These are phyloP conservation scores for Laticauda colubrina DNA, from an alignment of 2,113 vertebrate species.

Conservation along the genomic window DNA sequence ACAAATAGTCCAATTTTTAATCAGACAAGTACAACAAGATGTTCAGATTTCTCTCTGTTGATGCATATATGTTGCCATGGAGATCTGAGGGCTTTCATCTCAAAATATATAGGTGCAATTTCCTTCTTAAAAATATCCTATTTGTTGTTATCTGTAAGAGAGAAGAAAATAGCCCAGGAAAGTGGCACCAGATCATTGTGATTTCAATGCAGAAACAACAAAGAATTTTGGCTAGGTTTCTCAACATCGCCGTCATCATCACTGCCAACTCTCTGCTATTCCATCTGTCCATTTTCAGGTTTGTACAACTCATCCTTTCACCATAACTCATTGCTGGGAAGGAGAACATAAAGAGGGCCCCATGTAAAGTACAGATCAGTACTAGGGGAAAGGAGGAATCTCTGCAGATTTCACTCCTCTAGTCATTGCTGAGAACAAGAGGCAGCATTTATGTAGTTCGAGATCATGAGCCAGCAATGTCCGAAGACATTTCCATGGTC, in stretches of 20 bases:
- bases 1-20: neutral
- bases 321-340: neutral
- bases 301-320: neutral
- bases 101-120: neutral
- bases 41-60: neutral
- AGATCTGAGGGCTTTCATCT: slow-evolving; percentile 2
- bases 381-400: neutral
- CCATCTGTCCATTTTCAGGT: neutral
- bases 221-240: neutral
- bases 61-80: slow-evolving; percentile 6
- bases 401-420: too few species aligned
- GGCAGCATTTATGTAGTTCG: too few species aligned
- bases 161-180: neutral
- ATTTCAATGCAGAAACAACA: neutral
- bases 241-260: neutral
- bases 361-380: neutral
- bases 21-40: neutral
- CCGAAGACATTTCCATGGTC: too few species aligned
- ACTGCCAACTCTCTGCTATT: neutral
- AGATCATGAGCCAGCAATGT: too few species aligned
- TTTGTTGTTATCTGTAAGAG: neutral
- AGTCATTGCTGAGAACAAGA: too few species aligned
- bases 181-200: neutral
- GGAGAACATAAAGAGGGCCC: neutral
- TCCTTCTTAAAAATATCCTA: neutral